Evolutionary conservation across 1,140 invertebrate species (phyloP).

Genomic region (Heliothis subflexa): DNA sequence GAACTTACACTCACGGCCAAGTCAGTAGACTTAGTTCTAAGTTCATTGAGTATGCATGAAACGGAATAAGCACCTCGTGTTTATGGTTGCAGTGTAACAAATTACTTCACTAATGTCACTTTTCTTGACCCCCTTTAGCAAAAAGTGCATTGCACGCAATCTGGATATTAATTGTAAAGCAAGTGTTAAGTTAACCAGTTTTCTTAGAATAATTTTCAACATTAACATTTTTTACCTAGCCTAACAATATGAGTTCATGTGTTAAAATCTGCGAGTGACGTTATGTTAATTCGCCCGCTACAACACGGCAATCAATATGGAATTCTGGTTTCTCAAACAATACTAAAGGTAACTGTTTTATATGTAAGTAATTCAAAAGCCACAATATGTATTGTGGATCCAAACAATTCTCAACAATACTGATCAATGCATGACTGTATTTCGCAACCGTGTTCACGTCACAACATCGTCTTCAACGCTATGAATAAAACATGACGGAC

Average conservation of each 20-base stretch:
- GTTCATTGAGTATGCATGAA: background rate
- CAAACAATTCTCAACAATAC: conserved; percentile 64
- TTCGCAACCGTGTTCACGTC: conserved; percentile 60
- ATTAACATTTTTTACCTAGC: conserved; percentile 55
- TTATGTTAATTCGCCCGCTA: background rate
- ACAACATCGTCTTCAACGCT: conserved; percentile 66
- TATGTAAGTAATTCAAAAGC: conserved; percentile 53
- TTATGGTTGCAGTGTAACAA: conserved; percentile 34
- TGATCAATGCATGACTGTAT: conserved; percentile 72
- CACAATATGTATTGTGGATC: conserved; percentile 69
- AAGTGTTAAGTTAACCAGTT: conserved; percentile 44
- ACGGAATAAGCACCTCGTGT: conserved; percentile 19
- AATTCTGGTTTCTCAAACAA: conserved; percentile 49
- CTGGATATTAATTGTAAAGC: conserved; percentile 54
- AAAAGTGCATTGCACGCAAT: conserved; percentile 55
- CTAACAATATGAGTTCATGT: background rate
- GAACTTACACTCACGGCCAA: background rate
- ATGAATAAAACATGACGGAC: conserved; percentile 77
- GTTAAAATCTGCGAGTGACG: no score
- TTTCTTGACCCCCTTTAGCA: conserved; percentile 40
- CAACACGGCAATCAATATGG: background rate
- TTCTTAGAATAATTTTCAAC: conserved; percentile 33
- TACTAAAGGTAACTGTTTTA: conserved; percentile 42
- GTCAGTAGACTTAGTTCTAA: background rate
- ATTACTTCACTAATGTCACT: conserved; percentile 36